Evolutionary conservation across 2,113 vertebrate genomes (phyloP), one percentile per base, ranked within the genome.

Genomic region (Microtus pennsylvanicus): DNA sequence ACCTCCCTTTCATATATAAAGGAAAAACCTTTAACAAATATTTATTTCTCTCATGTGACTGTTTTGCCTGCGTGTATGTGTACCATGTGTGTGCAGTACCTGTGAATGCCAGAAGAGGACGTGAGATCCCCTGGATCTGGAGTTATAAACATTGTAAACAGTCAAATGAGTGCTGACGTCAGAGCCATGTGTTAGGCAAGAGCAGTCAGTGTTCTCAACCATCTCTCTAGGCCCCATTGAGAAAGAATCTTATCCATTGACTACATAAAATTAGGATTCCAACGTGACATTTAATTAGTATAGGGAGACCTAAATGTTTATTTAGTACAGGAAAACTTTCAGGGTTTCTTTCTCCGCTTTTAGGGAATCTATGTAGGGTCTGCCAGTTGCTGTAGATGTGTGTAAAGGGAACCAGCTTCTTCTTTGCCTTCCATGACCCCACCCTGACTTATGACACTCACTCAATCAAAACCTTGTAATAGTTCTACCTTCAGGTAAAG

Each of bases 371-470:
- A 1, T 2, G 5, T 19, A 17, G 38, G 14, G 16, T 1, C 11
- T 2, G 38, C 2, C 14, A 50, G 9, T 16, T 5, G 2, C 3
- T 1, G 11, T 1, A 0, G 33, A 4, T 12, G 0, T 13, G 0
- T 30, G 38, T 10, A 33, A 38, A 45, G 69, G 50, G 4, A 2
- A 1, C 3, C 1, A 3, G 7, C 33, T 8, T 35, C 19, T 16
- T 8, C 26, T 4, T 47, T 8, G 12, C 9, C 33, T 16, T 1
- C 26, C 28, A 45, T 58, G n/a, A 21, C 10, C 61, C 75, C 2
- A 38, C 5, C 22, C 9, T 11, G 35, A 50, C 17, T 50, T 35
- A 55, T 14, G 52, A 47, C 61, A 86, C 21, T n/a, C 4, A 10
- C 9, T 16, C 92, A 26, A 22, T 81, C 7, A 5, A 8, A 82